Conservation (phyloP, 2,888 invertebrate genomes). For the Clanis bilineata region DNA sequence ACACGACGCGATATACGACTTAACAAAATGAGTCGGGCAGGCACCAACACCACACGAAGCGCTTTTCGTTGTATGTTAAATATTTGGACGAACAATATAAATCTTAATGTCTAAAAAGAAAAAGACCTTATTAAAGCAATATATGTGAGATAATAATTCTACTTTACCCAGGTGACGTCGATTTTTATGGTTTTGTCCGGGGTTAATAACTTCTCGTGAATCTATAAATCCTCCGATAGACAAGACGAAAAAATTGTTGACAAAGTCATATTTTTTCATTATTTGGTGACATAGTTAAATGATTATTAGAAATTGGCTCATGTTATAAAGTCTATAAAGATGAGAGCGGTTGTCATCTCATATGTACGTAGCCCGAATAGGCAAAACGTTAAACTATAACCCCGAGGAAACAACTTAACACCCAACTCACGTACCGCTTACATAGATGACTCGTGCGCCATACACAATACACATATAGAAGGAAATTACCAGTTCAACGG, state of each 20-base stretch:
- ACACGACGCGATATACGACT: slow-evolving; percentile 43
- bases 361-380: slow-evolving; percentile 44
- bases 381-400: slow-evolving; percentile 41
- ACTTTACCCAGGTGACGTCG: too few species aligned
- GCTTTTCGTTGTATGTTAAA: too few species aligned
- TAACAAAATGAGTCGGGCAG: slow-evolving; percentile 44
- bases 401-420: slow-evolving; percentile 40
- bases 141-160: too few species aligned
- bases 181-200: too few species aligned
- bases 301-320: slow-evolving; percentile 42
- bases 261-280: background rate
- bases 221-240: too few species aligned
- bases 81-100: too few species aligned
- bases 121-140: too few species aligned
- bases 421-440: slow-evolving; percentile 26
- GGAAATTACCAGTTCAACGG: slow-evolving; percentile 27
- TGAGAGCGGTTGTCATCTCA: slow-evolving; percentile 44
- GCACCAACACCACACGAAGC: too few species aligned
- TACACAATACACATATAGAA: slow-evolving; percentile 24
- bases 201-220: too few species aligned
- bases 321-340: slow-evolving; percentile 41
- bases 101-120: too few species aligned
- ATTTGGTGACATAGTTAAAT: background rate
- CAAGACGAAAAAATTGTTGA: too few species aligned
- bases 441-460: slow-evolving; percentile 23